Percentiles rank a stretch among this genome's conserved stretches.
Conservation (phyloP, 2,888 invertebrate species). For the Hedya salicella region DNA sequence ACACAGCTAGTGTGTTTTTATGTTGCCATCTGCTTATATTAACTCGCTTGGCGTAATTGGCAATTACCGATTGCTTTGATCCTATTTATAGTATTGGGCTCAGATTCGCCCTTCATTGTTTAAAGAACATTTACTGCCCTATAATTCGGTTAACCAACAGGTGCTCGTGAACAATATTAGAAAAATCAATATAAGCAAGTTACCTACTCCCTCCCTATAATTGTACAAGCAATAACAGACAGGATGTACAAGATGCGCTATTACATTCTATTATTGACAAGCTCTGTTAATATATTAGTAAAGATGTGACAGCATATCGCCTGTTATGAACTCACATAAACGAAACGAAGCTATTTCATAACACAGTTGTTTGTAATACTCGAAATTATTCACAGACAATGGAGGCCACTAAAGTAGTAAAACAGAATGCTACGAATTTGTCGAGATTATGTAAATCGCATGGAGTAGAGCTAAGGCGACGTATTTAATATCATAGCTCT, state of each 20-base stretch:
- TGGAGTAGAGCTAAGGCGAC: not conserved
- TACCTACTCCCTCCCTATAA: slow-evolving; percentile 26
- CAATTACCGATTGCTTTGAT: slow-evolving; percentile 36
- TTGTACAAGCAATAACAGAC: slow-evolving; percentile 34
- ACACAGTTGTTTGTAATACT: not conserved
- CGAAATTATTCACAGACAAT: not conserved
- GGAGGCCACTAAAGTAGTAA: not conserved
- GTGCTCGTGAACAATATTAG: slow-evolving; percentile 32
- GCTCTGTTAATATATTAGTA: slow-evolving; percentile 37
- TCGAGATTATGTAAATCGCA: slow-evolving; percentile 19
- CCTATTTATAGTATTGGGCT: slow-evolving; percentile 32
- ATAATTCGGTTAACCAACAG: slow-evolving; percentile 35
- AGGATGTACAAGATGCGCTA: slow-evolving; percentile 27
- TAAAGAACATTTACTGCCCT: slow-evolving; percentile 35
- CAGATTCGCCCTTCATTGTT: slow-evolving; percentile 35
- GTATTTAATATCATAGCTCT: not conserved
- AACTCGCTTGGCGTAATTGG: slow-evolving; percentile 31
- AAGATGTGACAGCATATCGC: slow-evolving; percentile 12
- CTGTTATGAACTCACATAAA: not conserved
- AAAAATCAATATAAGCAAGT: slow-evolving; percentile 34
- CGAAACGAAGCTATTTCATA: not conserved
- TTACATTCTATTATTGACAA: slow-evolving; percentile 35
- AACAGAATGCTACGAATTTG: not conserved
- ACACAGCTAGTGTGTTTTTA: slow-evolving; percentile 9
- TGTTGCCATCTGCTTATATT: slow-evolving; percentile 26